A percentile compares a stretch with the other conserved stretches of the same genome.
These are phyloP conservation scores for Ariopsis seemanni DNA, from an alignment of 2,113 vertebrate genomes.

Conservation along the genomic window DNA sequence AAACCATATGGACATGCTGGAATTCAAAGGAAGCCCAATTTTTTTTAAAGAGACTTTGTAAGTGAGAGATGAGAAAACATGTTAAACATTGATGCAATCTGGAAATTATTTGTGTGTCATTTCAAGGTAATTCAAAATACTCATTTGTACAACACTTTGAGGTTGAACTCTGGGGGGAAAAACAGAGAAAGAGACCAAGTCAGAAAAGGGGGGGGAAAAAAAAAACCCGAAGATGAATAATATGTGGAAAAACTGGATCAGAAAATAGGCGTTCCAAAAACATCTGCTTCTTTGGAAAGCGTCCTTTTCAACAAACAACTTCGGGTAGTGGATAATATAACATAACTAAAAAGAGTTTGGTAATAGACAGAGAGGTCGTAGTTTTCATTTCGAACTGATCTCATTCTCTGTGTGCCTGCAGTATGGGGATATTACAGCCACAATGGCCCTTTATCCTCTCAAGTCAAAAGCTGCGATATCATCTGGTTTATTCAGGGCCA, in stretches of 20 bases:
- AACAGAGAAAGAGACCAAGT: not conserved
- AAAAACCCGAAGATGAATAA: not conserved
- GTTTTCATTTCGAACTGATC: too few relatives aligned
- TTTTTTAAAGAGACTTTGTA: slow-evolving; percentile 35
- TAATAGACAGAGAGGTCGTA: not conserved
- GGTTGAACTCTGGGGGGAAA: slow-evolving; percentile 33
- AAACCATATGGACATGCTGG: slow-evolving; percentile 70
- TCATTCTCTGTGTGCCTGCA: too few relatives aligned
- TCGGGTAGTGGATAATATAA: not conserved
- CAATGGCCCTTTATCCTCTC: too few relatives aligned
- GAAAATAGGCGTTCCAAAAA: not conserved
- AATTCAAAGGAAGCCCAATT: slow-evolving; percentile 59
- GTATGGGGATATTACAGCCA: too few relatives aligned
- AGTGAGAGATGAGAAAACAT: slow-evolving; percentile 50
- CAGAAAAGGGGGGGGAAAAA: not conserved
- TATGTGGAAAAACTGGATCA: not conserved
- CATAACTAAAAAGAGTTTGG: not conserved
- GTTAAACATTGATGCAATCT: slow-evolving; percentile 17
- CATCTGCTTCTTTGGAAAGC: not conserved
- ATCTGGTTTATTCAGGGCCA: too few relatives aligned
- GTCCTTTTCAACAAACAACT: not conserved
- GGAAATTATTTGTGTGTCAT: slow-evolving; percentile 54
- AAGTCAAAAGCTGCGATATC: not conserved
- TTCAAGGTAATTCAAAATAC: slow-evolving; percentile 53
- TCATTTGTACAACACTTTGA: slow-evolving; percentile 47